These are phyloP conservation scores for Drosophila cognata DNA, from an alignment of 2,888 invertebrate species.

Conservation along the genomic window DNA sequence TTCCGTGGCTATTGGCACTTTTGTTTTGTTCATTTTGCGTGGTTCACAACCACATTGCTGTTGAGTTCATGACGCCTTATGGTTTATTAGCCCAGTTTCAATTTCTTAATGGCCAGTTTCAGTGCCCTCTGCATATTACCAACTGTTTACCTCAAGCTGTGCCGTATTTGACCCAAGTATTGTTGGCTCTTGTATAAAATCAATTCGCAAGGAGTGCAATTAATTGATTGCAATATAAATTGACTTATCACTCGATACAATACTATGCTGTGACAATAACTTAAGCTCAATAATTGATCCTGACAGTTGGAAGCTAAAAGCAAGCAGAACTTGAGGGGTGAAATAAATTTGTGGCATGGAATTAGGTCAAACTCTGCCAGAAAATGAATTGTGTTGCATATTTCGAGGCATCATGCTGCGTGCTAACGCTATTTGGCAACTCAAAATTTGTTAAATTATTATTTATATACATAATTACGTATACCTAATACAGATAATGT, in stretches of 20 bases:
- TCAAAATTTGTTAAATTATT: too few relatives aligned
- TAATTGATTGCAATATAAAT: conserved; percentile 19
- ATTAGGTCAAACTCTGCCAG: conserved; percentile 36
- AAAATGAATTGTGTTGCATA: conserved; percentile 2
- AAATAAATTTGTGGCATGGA: conserved; percentile 15
- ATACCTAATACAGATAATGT: background rate
- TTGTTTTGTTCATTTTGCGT: conserved; percentile 38
- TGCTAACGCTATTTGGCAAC: too few relatives aligned
- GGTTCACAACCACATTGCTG: conserved; percentile 24
- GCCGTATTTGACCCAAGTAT: conserved; percentile 7
- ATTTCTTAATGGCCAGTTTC: conserved; percentile 43
- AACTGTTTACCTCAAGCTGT: conserved; percentile 2
- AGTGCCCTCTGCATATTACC: conserved; percentile 28
- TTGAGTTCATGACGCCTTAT: conserved; percentile 53
- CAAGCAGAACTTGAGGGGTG: conserved; percentile 5
- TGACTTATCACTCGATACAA: conserved; percentile 4
- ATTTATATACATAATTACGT: background rate
- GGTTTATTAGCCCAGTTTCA: conserved; percentile 72
- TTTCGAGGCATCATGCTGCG: background rate
- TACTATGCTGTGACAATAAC: background rate
- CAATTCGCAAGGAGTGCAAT: conserved; percentile 17
- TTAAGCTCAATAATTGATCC: conserved; percentile 12
- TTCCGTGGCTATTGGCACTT: conserved; percentile 19
- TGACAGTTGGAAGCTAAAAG: conserved; percentile 8
- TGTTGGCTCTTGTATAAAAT: conserved; percentile 11